Conservation (phyloP, 92 coral and sea anemone genomes). For the Epizoanthus scotinus region DNA sequence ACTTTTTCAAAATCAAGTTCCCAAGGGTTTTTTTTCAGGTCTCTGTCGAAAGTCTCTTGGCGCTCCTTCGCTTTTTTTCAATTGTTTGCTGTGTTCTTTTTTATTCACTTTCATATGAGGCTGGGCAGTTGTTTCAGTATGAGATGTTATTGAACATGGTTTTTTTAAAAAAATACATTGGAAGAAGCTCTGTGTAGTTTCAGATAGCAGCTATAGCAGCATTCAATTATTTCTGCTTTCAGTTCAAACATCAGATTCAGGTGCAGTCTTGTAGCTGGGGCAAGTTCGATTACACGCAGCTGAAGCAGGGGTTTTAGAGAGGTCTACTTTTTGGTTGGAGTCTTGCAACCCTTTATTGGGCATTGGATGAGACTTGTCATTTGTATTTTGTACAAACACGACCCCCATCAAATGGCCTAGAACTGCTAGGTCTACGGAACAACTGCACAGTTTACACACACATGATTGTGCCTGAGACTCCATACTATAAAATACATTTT, state of each 20-base stretch:
- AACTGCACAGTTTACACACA: slow-evolving; percentile 26
- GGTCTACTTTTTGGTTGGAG: slow-evolving; percentile 8
- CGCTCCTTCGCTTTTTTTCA: background rate
- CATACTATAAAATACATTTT: too few species aligned
- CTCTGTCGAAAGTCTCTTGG: background rate
- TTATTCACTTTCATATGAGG: slow-evolving; percentile 2
- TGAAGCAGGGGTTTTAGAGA: background rate
- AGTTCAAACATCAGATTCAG: slow-evolving; percentile 19
- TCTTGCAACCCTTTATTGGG: slow-evolving; percentile 18
- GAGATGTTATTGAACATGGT: background rate
- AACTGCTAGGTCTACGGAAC: background rate
- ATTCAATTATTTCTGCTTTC: background rate
- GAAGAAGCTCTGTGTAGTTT: slow-evolving; percentile 33
- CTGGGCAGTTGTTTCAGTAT: background rate
- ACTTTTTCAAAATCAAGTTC: background rate
- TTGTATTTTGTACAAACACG: slow-evolving; percentile 4
- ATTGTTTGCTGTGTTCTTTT: slow-evolving; percentile 13
- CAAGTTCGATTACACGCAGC: slow-evolving; percentile 1
- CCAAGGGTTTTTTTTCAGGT: background rate
- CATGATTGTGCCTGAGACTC: too few species aligned
- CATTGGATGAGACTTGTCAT: slow-evolving; percentile 17
- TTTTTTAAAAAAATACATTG: background rate
- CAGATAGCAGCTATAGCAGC: slow-evolving; percentile 24
- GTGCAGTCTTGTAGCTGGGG: slow-evolving; percentile 25
- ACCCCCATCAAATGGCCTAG: slow-evolving; percentile 20